Evolutionary conservation across 2,888 invertebrate genomes (phyloP).

Genomic region (Euzetes globulus): DNA sequence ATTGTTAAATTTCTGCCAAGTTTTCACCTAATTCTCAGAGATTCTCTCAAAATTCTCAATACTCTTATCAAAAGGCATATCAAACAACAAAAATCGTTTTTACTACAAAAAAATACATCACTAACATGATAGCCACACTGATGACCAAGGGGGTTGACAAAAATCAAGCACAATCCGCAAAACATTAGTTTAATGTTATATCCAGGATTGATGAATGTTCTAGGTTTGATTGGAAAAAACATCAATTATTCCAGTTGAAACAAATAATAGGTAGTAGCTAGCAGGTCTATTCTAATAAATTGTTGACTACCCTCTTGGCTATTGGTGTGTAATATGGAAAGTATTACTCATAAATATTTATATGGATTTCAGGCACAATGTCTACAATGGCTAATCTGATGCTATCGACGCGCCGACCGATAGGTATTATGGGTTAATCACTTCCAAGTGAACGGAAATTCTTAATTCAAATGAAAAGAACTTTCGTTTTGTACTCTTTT

Average conservation of each 20-base stretch:
- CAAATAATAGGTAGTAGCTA: too few relatives aligned
- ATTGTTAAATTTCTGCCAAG: background rate
- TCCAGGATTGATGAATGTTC: too few relatives aligned
- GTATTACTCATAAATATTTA: background rate
- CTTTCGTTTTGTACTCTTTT: background rate
- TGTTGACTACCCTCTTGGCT: too few relatives aligned
- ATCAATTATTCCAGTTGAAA: too few relatives aligned
- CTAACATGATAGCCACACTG: background rate
- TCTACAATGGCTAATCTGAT: constrained; percentile 73
- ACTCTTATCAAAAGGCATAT: background rate
- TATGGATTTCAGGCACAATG: constrained; percentile 60
- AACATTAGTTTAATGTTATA: too few relatives aligned
- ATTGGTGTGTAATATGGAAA: background rate
- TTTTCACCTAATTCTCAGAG: constrained; percentile 23
- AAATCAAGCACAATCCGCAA: too few relatives aligned
- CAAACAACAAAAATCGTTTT: background rate
- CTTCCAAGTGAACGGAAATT: background rate
- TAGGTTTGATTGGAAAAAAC: too few relatives aligned
- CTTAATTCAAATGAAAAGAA: background rate
- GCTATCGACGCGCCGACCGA: constrained; percentile 65
- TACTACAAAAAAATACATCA: background rate
- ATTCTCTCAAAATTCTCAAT: background rate
- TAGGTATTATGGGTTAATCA: constrained; percentile 49
- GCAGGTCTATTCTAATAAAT: too few relatives aligned
- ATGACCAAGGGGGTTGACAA: too few relatives aligned